phyloP scores from a whole-genome alignment of 2,888 invertebrate species.

The Deilephila porcellus region DNA sequence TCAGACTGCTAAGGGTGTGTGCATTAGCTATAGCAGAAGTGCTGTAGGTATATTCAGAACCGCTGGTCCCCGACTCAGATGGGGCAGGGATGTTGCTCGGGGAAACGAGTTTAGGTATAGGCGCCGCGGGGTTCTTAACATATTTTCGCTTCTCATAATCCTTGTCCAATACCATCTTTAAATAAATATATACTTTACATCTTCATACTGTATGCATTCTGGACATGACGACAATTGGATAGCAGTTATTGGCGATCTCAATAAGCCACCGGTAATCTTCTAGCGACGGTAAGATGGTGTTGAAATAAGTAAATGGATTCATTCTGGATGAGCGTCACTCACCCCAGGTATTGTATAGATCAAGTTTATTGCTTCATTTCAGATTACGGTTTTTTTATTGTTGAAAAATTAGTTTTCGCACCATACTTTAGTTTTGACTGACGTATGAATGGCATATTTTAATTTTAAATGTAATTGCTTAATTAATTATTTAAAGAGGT shows the following conservation, averaged over 20 bases:
- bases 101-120: constrained; percentile 28
- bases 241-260: constrained; percentile 68
- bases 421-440: not conserved
- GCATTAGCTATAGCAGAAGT: not conserved
- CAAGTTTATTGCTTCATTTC: constrained; percentile 35
- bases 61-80: not conserved
- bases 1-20: constrained; percentile 12
- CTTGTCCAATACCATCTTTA: constrained; percentile 12
- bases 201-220: constrained; percentile 63
- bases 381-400: constrained; percentile 19
- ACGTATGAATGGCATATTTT: constrained; percentile 28
- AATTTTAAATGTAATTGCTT: constrained; percentile 25
- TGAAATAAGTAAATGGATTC: constrained; percentile 65
- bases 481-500: no score
- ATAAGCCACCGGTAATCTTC: constrained; percentile 71
- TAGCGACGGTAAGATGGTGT: constrained; percentile 58
- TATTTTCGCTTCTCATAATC: constrained; percentile 27
- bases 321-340: constrained; percentile 44
- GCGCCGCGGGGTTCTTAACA: constrained; percentile 24
- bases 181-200: constrained; percentile 5
- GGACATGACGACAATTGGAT: constrained; percentile 68
- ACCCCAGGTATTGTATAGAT: constrained; percentile 1
- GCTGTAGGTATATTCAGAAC: not conserved
- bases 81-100: no score
- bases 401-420: not conserved